phyloP scores from a whole-genome alignment of 1,140 invertebrate genomes.

The Anthonomus grandis region DNA sequence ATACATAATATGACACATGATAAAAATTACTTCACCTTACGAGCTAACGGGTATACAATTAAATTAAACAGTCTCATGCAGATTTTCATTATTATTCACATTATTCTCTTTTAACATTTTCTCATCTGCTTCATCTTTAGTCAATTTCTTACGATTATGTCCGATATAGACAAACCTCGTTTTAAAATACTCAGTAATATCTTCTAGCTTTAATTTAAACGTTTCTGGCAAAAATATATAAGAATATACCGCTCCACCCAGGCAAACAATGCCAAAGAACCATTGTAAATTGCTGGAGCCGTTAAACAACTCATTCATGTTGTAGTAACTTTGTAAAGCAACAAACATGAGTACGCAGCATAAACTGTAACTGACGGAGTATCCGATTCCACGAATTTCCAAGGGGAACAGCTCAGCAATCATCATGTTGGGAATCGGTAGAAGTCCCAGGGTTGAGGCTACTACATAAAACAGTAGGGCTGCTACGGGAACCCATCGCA shows the following conservation, averaged over 20 bases:
- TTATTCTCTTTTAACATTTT: slow-evolving; percentile 12
- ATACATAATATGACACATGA: too few relatives aligned
- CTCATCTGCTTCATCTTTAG: not conserved
- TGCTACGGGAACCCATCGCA: slow-evolving; percentile 34
- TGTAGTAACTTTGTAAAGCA: slow-evolving; percentile 53
- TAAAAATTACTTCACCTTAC: too few relatives aligned
- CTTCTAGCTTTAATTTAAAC: slow-evolving; percentile 61
- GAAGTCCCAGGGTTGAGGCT: slow-evolving; percentile 56
- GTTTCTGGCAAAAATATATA: slow-evolving; percentile 68
- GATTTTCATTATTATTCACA: slow-evolving; percentile 13
- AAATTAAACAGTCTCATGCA: slow-evolving; percentile 8
- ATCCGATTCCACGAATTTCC: slow-evolving; percentile 57
- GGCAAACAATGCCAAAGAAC: slow-evolving; percentile 64
- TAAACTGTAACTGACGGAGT: slow-evolving; percentile 54
- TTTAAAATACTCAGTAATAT: slow-evolving; percentile 63
- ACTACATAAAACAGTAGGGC: slow-evolving; percentile 48
- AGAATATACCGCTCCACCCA: slow-evolving; percentile 57
- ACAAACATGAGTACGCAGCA: slow-evolving; percentile 56
- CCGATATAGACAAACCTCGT: slow-evolving; percentile 47
- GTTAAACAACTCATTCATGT: slow-evolving; percentile 35
- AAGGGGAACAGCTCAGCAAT: slow-evolving; percentile 60
- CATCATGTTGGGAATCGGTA: slow-evolving; percentile 61
- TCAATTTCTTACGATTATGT: not conserved
- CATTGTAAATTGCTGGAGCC: slow-evolving; percentile 47
- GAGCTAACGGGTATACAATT: too few relatives aligned